Percentiles rank a stretch among this genome's conserved stretches.
Evolutionary conservation across 2,797 vertebrate genomes (phyloP).

Genomic region (Alca torda): DNA sequence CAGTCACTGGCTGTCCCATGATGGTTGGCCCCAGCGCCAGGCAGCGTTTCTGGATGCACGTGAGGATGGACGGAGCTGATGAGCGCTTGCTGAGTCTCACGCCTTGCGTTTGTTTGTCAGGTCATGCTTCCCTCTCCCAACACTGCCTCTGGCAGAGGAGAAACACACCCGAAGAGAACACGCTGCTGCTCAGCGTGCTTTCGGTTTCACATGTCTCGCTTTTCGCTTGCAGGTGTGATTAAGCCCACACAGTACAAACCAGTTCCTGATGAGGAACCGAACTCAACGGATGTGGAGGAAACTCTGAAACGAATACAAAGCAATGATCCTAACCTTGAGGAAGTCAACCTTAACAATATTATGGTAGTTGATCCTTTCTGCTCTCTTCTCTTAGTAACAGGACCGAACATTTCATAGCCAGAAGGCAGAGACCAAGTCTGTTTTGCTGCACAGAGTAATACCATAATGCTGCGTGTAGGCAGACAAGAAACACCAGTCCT

Average conservation of each 20-base stretch:
- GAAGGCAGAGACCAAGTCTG: not conserved
- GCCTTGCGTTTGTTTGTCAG: not conserved
- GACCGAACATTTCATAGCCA: not conserved
- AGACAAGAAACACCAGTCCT: not conserved
- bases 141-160: not conserved
- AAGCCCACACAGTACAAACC: slow-evolving; percentile 96
- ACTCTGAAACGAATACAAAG: slow-evolving; percentile 87
- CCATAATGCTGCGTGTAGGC: not conserved
- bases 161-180: not conserved
- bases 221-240: slow-evolving; percentile 81
- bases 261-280: slow-evolving; percentile 94
- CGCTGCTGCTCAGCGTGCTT: not conserved
- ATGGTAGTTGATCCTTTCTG: slow-evolving; percentile 75
- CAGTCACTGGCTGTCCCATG: not conserved
- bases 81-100: not conserved
- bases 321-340: slow-evolving; percentile 91
- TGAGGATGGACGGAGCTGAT: not conserved
- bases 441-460: not conserved
- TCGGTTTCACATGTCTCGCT: not conserved
- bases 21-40: not conserved
- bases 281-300: slow-evolving; percentile 92
- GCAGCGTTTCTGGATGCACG: accelerated
- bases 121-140: not conserved
- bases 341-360: slow-evolving; percentile 99
- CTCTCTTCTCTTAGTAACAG: not conserved